These are phyloP conservation scores for Galerucella pusilla DNA, from an alignment of 2,888 invertebrate species.

Conservation along the genomic window DNA sequence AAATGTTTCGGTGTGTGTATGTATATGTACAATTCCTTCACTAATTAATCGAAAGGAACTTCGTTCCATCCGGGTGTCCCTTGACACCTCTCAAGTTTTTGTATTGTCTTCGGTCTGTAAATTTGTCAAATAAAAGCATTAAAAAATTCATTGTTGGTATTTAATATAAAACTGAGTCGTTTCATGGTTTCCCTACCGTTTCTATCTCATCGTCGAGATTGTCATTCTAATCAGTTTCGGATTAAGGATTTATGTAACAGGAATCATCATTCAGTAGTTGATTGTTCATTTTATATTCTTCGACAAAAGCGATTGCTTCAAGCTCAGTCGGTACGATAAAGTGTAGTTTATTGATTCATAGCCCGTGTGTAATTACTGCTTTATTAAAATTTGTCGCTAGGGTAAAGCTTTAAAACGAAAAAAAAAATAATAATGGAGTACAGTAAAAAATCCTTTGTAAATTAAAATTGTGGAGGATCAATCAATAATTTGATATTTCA, in stretches of 20 bases:
- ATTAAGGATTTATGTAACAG: slow-evolving; percentile 33
- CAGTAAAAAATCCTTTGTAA: background rate
- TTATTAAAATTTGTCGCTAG: slow-evolving; percentile 16
- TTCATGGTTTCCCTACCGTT: background rate
- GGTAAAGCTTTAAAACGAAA: background rate
- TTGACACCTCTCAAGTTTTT: no score
- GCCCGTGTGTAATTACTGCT: slow-evolving; percentile 9
- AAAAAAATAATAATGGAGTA: background rate
- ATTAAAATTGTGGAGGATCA: background rate
- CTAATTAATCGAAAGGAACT: no score
- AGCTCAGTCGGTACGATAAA: slow-evolving; percentile 16
- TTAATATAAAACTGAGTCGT: background rate
- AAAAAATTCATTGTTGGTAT: background rate
- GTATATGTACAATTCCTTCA: no score
- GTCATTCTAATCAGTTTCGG: slow-evolving; percentile 44
- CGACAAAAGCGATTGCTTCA: slow-evolving; percentile 23
- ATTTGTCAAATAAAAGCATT: no score
- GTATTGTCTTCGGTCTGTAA: no score
- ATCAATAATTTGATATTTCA: no score
- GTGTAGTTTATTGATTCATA: slow-evolving; percentile 27
- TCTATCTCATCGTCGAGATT: slow-evolving; percentile 8
- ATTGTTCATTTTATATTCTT: slow-evolving; percentile 37
- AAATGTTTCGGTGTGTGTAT: no score
- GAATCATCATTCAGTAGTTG: slow-evolving; percentile 19
- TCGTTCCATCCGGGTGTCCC: no score